Conservation (phyloP, 2,797 vertebrate genomes). For the Hozukius guyotensis region DNA sequence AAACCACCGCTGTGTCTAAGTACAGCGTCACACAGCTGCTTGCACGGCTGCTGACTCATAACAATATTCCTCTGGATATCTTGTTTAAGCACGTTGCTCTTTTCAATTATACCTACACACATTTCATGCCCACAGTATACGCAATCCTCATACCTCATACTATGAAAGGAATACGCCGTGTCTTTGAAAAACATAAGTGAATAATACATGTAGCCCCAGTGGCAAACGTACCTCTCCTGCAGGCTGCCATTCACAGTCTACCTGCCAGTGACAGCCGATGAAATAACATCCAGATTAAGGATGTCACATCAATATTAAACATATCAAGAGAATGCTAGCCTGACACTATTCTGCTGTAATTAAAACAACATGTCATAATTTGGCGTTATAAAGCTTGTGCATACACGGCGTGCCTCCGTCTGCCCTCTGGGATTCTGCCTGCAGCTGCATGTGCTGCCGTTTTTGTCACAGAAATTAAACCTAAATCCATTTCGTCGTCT, state of each 20-base stretch:
- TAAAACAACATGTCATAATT: slow-evolving; percentile 14
- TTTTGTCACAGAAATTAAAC: slow-evolving; percentile 34
- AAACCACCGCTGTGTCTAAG: not conserved
- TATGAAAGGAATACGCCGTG: not conserved
- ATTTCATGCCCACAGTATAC: not conserved
- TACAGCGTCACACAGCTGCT: not conserved
- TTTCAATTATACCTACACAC: not conserved
- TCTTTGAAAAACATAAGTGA: slow-evolving; percentile 17
- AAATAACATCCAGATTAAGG: slow-evolving; percentile 23
- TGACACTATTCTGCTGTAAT: slow-evolving; percentile 1
- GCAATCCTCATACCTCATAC: not conserved
- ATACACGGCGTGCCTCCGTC: not conserved
- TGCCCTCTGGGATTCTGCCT: slow-evolving; percentile 32
- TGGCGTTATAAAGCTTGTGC: slow-evolving; percentile 1
- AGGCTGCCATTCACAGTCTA: slow-evolving; percentile 2
- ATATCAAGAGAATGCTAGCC: slow-evolving; percentile 2
- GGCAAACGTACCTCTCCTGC: not conserved
- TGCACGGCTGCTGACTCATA: not conserved
- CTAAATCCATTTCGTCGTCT: not conserved
- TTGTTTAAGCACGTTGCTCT: not conserved
- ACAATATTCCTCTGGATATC: not conserved
- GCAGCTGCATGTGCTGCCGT: slow-evolving; percentile 11
- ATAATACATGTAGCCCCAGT: not conserved
- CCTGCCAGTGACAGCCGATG: slow-evolving; percentile 5
- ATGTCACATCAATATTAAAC: slow-evolving; percentile 32